Percentiles rank a stretch among this genome's conserved stretches.
phyloP scores from a whole-genome alignment of 2,113 vertebrate genomes.

The Stomatorhinus ivindoensis region DNA sequence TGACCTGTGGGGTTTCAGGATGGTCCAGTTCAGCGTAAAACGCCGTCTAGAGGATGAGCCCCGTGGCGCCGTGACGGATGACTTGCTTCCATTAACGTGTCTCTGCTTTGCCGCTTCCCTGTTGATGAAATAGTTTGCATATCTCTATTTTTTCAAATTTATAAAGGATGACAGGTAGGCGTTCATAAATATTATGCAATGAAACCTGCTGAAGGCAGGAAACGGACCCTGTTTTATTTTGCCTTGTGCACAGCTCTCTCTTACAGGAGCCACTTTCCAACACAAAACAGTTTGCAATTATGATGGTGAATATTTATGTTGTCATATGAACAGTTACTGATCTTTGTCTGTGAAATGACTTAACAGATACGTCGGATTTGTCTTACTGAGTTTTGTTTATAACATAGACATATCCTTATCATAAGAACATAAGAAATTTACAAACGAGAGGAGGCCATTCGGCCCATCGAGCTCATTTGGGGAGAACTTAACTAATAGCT shows the following conservation, averaged over 20 bases:
- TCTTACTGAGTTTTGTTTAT: neutral
- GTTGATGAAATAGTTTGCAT: neutral
- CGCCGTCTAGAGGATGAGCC: neutral
- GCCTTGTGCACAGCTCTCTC: neutral
- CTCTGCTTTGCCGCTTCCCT: neutral
- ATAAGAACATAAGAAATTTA: no score
- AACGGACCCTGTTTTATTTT: neutral
- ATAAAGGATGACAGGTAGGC: neutral
- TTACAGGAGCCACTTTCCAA: neutral
- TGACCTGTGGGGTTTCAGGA: neutral
- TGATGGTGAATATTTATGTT: neutral
- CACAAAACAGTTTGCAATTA: neutral
- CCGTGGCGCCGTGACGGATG: neutral
- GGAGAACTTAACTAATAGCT: no score
- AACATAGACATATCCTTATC: neutral
- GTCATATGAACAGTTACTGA: neutral
- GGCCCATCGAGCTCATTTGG: no score
- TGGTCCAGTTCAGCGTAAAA: neutral
- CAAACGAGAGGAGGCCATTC: no score
- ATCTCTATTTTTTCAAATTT: neutral
- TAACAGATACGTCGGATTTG: neutral
- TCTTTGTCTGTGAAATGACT: neutral
- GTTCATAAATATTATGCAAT: neutral
- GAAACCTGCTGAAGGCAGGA: neutral
- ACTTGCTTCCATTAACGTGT: neutral